These are phyloP conservation scores for Amyelois transitella DNA, from an alignment of 1,140 invertebrate genomes.

Conservation along the genomic window DNA sequence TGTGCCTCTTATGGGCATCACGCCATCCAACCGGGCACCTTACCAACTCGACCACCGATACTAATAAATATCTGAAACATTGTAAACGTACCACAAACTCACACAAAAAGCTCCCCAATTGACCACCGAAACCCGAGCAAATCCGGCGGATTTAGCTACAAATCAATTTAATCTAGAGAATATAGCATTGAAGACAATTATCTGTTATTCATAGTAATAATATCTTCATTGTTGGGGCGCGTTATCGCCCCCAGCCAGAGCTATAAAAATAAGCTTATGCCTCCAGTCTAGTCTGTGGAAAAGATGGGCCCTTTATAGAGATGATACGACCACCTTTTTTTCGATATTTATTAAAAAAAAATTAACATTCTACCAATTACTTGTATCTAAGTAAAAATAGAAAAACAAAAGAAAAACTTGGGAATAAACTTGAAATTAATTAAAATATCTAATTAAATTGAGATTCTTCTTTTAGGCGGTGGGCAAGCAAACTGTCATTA, in stretches of 20 bases:
- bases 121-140: neutral
- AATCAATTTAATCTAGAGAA: conserved; percentile 54
- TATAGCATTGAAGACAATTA: conserved; percentile 45
- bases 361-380: too few relatives aligned
- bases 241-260: conserved; percentile 65
- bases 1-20: too few relatives aligned
- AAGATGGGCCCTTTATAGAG: conserved; percentile 17
- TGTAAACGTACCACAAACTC: neutral
- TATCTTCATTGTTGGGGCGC: conserved; percentile 60
- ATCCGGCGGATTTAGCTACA: conserved; percentile 17
- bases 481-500: too few relatives aligned
- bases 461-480: too few relatives aligned
- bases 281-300: conserved; percentile 36
- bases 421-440: too few relatives aligned
- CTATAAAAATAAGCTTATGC: conserved; percentile 74
- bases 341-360: too few relatives aligned
- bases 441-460: too few relatives aligned
- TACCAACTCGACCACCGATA: too few relatives aligned
- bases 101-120: conserved; percentile 2
- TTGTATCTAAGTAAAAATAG: too few relatives aligned
- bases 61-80: too few relatives aligned
- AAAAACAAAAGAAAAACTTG: too few relatives aligned
- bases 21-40: too few relatives aligned
- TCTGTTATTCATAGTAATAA: conserved; percentile 59
- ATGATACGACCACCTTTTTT: conserved; percentile 10